Base-by-base conservation (phyloP, 1,140 invertebrate genomes). In the Fopius arisanus region DNA sequence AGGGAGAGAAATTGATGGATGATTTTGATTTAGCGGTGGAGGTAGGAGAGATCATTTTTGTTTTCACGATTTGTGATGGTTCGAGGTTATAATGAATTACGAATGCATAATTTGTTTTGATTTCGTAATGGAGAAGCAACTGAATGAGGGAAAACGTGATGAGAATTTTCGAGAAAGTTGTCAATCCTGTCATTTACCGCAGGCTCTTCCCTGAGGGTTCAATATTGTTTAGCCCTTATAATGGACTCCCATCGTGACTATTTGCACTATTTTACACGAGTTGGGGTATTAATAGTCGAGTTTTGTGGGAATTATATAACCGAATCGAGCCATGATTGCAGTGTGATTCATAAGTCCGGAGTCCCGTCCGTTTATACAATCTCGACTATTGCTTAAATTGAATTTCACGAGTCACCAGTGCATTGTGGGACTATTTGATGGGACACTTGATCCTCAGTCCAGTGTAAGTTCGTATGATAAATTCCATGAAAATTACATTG, bases 321-420 rank as follows among this genome's bases (percentile, higher is more conserved):
- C 43, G 66, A 73, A 76, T 76, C 75, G 59, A 76, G 70, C 68
- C 54, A 75, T 75, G 70, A 75, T 75, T 75, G 70, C 63, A 72
- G 70, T 73, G 73, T 76, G 75, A 76, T 76, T 76, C 75, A 76
- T 73, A 70, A 76, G 74, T 70, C 48, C 70, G 70, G 70, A 70
- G 70, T 76, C 67, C 54, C 67, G 70, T 62, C 19, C 48, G 48
- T 73, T 73, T 62, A 68, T 62, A 73, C 66, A 73, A 73, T 73
- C 66, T 73, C 66, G n/a, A 41, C 63, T 73, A 63, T 66, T 51
- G 48, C 51, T 73, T 73, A 67, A 73, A 73, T 73, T 73, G 48
- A 75, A 75, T 70, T 67, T 75, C 63, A 75, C 68, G 43, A 12
- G 21, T 59, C 54, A 4, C 54, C 54, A 48, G 14, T 9, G 19